A percentile compares a stretch with the other conserved stretches of the same genome.
phyloP scores from a whole-genome alignment of 1,140 invertebrate species.

The Monochamus saltuarius region DNA sequence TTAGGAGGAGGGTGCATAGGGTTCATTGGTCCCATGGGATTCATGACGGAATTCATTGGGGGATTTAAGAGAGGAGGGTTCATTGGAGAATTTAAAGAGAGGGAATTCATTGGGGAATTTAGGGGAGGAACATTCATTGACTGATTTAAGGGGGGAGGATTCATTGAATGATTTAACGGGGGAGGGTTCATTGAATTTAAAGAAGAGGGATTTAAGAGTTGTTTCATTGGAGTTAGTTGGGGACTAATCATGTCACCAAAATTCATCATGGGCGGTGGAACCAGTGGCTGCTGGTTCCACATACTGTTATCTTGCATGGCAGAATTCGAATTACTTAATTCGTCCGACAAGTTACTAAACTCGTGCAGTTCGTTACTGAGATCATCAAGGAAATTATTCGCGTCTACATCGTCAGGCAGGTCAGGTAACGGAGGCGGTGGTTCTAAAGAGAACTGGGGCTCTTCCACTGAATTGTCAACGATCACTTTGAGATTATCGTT shows the following conservation, averaged over 20 bases:
- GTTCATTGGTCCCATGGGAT: background rate
- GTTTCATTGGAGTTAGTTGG: background rate
- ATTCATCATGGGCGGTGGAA: slow-evolving; percentile 13
- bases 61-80: too few relatives aligned
- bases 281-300: background rate
- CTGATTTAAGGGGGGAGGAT: background rate
- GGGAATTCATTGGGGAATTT: slow-evolving; percentile 2
- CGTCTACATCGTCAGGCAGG: slow-evolving; percentile 39
- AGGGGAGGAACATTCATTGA: slow-evolving; percentile 5
- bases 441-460: slow-evolving; percentile 27
- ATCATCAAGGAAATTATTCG: slow-evolving; percentile 31
- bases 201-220: too few relatives aligned
- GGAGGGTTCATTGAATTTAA: too few relatives aligned
- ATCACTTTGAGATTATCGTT: slow-evolving; percentile 15
- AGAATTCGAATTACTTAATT: slow-evolving; percentile 7
- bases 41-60: background rate
- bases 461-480: background rate
- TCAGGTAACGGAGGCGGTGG: slow-evolving; percentile 44
- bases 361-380: slow-evolving; percentile 27
- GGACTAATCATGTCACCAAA: slow-evolving; percentile 7
- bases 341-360: slow-evolving; percentile 24
- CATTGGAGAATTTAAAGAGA: background rate
- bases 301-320: background rate
- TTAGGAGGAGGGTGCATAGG: background rate
- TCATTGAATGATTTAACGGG: background rate